Conservation (phyloP, 2,797 vertebrate species). For the Oreochromis mossambicus region DNA sequence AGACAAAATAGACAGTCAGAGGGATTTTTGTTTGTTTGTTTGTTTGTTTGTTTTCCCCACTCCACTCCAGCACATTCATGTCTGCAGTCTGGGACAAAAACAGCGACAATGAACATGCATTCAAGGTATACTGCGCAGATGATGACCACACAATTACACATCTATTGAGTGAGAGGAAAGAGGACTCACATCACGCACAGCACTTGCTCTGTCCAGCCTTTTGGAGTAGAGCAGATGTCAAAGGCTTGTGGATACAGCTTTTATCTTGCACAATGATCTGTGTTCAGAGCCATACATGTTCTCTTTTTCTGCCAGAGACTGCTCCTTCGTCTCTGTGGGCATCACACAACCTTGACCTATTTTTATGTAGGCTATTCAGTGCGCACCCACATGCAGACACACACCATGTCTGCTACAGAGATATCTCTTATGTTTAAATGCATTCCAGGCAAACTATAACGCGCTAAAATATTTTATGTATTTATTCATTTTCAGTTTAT, state of each 20-base stretch:
- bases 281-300: constrained; percentile 22
- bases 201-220: not conserved
- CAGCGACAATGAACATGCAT: not conserved
- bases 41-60: not conserved
- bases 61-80: not conserved
- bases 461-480: not conserved
- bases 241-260: not conserved
- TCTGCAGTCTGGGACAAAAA: not conserved
- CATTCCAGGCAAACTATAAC: not conserved
- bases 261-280: constrained; percentile 15
- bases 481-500: not conserved
- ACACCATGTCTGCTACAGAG: not conserved
- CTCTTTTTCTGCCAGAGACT: constrained; percentile 37
- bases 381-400: not conserved
- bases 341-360: constrained; percentile 58
- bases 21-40: not conserved
- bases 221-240: constrained; percentile 5
- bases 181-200: not conserved
- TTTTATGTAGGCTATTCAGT: constrained; percentile 27
- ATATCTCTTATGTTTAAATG: not conserved
- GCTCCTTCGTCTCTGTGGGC: constrained; percentile 40
- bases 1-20: not conserved
- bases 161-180: not conserved
- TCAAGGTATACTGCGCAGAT: not conserved
- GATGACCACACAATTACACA: not conserved